Evolutionary conservation across 1,140 invertebrate species (phyloP).

Genomic region (Nasonia longicornis): DNA sequence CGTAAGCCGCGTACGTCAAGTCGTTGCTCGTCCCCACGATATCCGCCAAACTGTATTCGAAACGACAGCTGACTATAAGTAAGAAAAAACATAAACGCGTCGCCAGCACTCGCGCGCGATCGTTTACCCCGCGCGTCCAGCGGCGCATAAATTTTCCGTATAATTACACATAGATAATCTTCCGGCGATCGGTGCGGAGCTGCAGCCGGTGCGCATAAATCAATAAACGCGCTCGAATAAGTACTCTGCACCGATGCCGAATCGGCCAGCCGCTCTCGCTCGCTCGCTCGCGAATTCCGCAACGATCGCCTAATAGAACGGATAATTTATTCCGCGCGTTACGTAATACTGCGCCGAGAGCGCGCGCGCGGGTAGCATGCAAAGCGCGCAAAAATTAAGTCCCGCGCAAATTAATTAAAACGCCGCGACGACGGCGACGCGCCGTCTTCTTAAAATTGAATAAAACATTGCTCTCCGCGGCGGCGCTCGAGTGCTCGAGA

Average conservation of each 20-base stretch:
- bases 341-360: background rate
- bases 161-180: slow-evolving; percentile 25
- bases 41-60: too few relatives aligned
- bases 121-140: background rate
- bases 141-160: slow-evolving; percentile 6
- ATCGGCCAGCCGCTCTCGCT: background rate
- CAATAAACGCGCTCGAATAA: slow-evolving; percentile 1
- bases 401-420: slow-evolving; percentile 39
- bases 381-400: slow-evolving; percentile 28
- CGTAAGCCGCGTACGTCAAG: too few relatives aligned
- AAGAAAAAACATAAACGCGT: too few relatives aligned
- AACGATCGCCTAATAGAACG: slow-evolving; percentile 24
- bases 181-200: background rate
- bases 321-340: slow-evolving; percentile 34
- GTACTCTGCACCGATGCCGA: background rate
- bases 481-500: background rate
- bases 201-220: slow-evolving; percentile 6
- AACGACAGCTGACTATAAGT: background rate
- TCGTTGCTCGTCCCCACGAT: too few relatives aligned
- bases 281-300: slow-evolving; percentile 12
- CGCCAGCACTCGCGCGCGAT: background rate
- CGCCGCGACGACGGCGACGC: background rate
- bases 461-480: slow-evolving; percentile 20
- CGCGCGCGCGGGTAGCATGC: background rate
- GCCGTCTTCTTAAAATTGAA: slow-evolving; percentile 31